Conservation (phyloP, 2,888 invertebrate species). For the Alentia gelatinosa region DNA sequence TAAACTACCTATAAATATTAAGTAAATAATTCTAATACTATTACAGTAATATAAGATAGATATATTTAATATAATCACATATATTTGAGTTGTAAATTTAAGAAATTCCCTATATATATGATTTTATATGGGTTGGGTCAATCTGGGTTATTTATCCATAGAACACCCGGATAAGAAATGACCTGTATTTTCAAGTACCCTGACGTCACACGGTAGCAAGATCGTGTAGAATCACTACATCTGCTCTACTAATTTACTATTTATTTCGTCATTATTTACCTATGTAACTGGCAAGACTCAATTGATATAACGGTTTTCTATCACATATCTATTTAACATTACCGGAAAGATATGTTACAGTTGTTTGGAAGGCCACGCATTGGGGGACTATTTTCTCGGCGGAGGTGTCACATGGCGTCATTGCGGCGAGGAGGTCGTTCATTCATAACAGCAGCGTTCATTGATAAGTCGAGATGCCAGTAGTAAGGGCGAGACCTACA, state of each 20-base stretch:
- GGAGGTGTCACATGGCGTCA: neutral
- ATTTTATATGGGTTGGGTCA: neutral
- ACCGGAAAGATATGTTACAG: neutral
- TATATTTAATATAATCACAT: neutral
- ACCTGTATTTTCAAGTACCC: neutral
- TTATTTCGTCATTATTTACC: neutral
- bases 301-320: neutral
- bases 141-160: too few relatives aligned
- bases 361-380: neutral
- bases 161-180: neutral
- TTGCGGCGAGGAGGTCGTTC: neutral
- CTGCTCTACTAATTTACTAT: neutral
- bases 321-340: neutral
- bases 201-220: neutral
- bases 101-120: neutral
- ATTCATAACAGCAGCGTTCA: slow-evolving; percentile 36
- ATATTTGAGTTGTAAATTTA: neutral
- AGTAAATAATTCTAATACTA: neutral
- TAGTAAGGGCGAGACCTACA: neutral
- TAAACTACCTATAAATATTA: neutral
- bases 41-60: neutral
- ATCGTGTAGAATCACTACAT: neutral
- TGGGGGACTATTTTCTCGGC: neutral
- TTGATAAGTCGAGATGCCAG: slow-evolving; percentile 4
- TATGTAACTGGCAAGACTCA: neutral